phyloP scores from a whole-genome alignment of 2,797 vertebrate genomes.

The Coregonus suidteri region DNA sequence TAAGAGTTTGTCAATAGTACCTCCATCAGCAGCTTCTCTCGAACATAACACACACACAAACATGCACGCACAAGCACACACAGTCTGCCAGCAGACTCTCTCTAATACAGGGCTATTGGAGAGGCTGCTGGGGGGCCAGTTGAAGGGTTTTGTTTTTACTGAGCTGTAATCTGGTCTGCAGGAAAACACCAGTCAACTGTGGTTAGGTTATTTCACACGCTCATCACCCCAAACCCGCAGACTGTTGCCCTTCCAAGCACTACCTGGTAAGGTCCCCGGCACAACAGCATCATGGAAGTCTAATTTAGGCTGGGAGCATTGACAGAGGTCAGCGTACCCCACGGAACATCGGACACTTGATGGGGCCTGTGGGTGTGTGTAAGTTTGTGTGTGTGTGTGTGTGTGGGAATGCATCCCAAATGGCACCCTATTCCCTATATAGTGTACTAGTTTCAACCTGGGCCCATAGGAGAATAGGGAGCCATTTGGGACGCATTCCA shows the following conservation, averaged over 20 bases:
- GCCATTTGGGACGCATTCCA: background rate
- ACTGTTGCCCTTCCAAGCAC: background rate
- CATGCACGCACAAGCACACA: background rate
- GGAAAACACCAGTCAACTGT: conserved; percentile 18
- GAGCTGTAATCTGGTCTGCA: background rate
- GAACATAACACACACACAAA: background rate
- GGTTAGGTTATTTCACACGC: conserved; percentile 14
- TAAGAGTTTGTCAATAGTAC: conserved; percentile 18
- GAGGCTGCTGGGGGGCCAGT: conserved; percentile 9
- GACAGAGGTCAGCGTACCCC: background rate
- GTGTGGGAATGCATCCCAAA: background rate
- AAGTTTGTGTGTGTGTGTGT: conserved; percentile 22
- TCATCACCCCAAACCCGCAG: background rate
- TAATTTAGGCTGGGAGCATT: background rate
- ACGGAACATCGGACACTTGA: background rate
- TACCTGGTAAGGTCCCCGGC: background rate
- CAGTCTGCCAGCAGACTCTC: conserved; percentile 4
- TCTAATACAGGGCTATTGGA: conserved; percentile 6
- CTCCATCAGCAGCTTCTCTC: background rate
- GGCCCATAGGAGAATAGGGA: background rate
- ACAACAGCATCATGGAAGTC: conserved; percentile 5
- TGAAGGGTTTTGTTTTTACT: conserved; percentile 14
- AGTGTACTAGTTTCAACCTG: background rate
- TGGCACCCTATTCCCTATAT: too few species aligned
- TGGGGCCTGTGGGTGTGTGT: background rate